Conservation (phyloP, 2,888 invertebrate genomes). For the Melinaea marsaeus region DNA sequence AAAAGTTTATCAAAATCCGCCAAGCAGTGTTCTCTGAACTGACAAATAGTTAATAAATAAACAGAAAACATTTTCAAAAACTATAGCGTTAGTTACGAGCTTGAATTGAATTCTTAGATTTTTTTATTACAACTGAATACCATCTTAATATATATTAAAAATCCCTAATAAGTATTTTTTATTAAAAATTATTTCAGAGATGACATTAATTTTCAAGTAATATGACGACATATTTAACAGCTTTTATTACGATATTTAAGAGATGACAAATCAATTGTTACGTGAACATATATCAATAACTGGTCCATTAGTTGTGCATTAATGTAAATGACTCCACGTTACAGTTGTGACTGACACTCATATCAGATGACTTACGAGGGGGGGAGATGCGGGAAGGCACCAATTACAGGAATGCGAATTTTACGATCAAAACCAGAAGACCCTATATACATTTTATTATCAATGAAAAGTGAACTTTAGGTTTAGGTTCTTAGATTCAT, state of each 20-base stretch:
- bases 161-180: too few relatives aligned
- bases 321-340: slow-evolving; percentile 6
- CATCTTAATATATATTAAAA: too few relatives aligned
- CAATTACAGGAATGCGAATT: slow-evolving; percentile 53
- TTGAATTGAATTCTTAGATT: too few relatives aligned
- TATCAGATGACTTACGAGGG: slow-evolving; percentile 50
- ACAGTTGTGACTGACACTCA: slow-evolving; percentile 19
- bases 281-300: neutral
- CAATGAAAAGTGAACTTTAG: slow-evolving; percentile 28
- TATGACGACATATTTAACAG: neutral
- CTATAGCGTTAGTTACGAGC: too few relatives aligned
- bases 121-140: too few relatives aligned
- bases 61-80: too few relatives aligned
- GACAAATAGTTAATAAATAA: too few relatives aligned
- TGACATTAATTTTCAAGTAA: too few relatives aligned
- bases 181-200: too few relatives aligned
- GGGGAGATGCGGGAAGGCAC: slow-evolving; percentile 56
- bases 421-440: slow-evolving; percentile 24
- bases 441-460: neutral
- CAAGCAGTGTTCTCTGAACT: too few relatives aligned
- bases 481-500: rapidly evolving
- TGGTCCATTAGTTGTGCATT: slow-evolving; percentile 3
- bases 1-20: too few relatives aligned
- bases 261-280: neutral
- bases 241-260: neutral